A percentile compares a stretch with the other conserved stretches of the same genome.
Evolutionary conservation across 2,797 vertebrate species (phyloP).

Genomic region (Luscinia luscinia): DNA sequence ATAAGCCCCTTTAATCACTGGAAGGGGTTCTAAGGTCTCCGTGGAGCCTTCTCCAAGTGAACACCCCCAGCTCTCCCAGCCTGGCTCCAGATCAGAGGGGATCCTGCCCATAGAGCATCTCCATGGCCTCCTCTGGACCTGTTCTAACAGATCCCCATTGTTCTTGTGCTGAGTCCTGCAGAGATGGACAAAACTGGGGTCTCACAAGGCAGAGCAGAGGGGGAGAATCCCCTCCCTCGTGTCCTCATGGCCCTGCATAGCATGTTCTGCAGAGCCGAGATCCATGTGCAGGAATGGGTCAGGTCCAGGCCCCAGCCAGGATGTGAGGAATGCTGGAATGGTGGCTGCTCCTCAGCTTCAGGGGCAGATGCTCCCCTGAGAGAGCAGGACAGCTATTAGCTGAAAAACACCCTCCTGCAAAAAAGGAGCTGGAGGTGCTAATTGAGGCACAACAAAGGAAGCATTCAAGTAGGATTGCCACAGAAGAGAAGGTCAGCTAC

Average conservation of each 20-base stretch:
- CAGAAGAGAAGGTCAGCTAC: background rate
- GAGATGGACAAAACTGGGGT: background rate
- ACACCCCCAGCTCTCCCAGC: background rate
- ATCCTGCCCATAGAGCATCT: background rate
- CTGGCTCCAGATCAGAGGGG: background rate
- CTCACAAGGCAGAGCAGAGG: background rate
- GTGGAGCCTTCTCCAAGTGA: background rate
- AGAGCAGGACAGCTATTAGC: background rate
- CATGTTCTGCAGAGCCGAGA: background rate
- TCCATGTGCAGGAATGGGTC: background rate
- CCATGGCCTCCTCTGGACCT: background rate
- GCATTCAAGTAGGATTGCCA: background rate
- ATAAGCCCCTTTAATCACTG: background rate
- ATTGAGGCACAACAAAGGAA: background rate
- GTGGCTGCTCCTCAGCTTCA: background rate
- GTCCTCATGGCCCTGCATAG: background rate
- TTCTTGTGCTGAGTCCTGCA: background rate
- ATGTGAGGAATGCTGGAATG: background rate
- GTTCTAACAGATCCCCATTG: background rate
- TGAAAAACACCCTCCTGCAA: background rate
- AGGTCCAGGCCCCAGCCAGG: background rate
- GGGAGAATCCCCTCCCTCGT: background rate
- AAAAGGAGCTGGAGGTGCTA: background rate
- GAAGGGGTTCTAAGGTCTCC: background rate
- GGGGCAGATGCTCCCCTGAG: background rate